These are phyloP conservation scores for Xestia sexstrigata DNA, from an alignment of 2,888 invertebrate species.

Conservation along the genomic window DNA sequence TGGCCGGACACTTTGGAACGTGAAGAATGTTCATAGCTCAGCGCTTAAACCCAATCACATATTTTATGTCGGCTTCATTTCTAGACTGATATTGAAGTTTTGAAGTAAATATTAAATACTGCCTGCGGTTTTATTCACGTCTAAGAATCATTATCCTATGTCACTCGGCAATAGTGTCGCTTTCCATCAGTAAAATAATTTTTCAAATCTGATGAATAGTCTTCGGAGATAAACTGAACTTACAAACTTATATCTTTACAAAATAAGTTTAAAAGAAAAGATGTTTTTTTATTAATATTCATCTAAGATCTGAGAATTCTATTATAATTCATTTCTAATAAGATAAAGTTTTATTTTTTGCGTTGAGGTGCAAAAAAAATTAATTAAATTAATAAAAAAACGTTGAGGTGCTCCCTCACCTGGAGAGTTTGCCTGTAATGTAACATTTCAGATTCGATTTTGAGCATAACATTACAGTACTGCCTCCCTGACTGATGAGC, in stretches of 20 bases:
- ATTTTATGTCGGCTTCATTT: slow-evolving; percentile 55
- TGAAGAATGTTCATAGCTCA: slow-evolving; percentile 69
- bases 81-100: slow-evolving; percentile 38
- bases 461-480: too few relatives aligned
- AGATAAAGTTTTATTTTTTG: too few relatives aligned
- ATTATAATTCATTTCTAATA: too few relatives aligned
- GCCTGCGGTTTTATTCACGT: background rate
- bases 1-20: slow-evolving; percentile 62
- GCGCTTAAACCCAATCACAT: slow-evolving; percentile 68
- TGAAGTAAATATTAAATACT: slow-evolving; percentile 6
- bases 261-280: background rate
- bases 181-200: background rate
- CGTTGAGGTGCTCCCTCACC: too few relatives aligned
- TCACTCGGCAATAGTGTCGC: background rate
- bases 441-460: too few relatives aligned
- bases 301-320: too few relatives aligned
- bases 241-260: background rate
- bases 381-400: too few relatives aligned
- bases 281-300: background rate
- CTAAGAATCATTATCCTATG: background rate
- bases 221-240: background rate
- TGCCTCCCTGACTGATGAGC: too few relatives aligned
- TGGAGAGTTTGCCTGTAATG: too few relatives aligned
- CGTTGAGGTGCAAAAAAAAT: too few relatives aligned
- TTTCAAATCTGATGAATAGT: background rate